These are phyloP conservation scores for Galago senegalensis DNA, from an alignment of 2,797 vertebrate genomes.

Conservation along the genomic window DNA sequence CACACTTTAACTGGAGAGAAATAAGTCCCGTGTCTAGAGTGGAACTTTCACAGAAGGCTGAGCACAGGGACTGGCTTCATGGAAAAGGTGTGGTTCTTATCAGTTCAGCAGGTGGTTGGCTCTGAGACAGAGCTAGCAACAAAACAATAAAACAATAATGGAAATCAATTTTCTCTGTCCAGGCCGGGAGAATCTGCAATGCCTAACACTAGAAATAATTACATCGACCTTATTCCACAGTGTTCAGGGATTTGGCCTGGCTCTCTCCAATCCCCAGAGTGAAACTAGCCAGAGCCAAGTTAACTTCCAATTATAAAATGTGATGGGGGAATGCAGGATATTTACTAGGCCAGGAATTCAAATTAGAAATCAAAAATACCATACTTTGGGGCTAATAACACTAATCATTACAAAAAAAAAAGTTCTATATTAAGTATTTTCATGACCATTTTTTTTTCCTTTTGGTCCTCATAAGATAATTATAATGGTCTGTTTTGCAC, in stretches of 20 bases:
- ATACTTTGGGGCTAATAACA: not conserved
- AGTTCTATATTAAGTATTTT: not conserved
- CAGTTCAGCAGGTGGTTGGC: not conserved
- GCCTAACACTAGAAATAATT: constrained; percentile 18
- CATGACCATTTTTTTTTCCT: not conserved
- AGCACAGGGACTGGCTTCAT: not conserved
- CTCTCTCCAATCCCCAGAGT: not conserved
- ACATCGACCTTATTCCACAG: not conserved
- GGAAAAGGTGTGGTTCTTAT: not conserved
- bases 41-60: not conserved
- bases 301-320: constrained; percentile 28
- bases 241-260: not conserved
- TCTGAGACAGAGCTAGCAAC: not conserved
- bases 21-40: not conserved
- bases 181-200: not conserved
- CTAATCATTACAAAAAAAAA: not conserved
- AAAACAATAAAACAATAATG: not conserved
- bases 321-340: not conserved
- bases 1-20: not conserved
- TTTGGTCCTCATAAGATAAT: not conserved
- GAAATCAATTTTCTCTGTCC: not conserved
- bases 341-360: not conserved
- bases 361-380: not conserved
- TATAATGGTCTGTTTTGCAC: not conserved
- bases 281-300: not conserved